Percentiles rank a stretch among this genome's conserved stretches.
These are phyloP conservation scores for Arothron firmamentum DNA, from an alignment of 2,113 vertebrate genomes.

Conservation along the genomic window DNA sequence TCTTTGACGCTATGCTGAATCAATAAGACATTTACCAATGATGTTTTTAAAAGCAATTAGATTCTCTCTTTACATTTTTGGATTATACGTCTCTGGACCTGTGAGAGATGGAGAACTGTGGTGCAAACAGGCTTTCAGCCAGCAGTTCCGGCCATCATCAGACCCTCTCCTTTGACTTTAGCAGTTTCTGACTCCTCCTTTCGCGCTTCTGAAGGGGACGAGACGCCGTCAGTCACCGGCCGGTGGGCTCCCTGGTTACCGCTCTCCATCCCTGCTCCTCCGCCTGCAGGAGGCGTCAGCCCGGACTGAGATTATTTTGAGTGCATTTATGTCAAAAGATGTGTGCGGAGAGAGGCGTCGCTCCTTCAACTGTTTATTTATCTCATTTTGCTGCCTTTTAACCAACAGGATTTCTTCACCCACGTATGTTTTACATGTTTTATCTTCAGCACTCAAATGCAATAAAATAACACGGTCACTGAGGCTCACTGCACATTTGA, in stretches of 20 bases:
- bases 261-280: slow-evolving; percentile 33
- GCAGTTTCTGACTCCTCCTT: slow-evolving; percentile 1
- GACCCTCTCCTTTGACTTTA: slow-evolving; percentile 39
- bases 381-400: slow-evolving; percentile 63
- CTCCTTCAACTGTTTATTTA: slow-evolving; percentile 34
- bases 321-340: slow-evolving; percentile 23
- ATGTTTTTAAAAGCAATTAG: slow-evolving; percentile 35
- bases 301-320: slow-evolving; percentile 29
- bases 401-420: slow-evolving; percentile 41
- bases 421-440: slow-evolving; percentile 59
- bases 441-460: slow-evolving; percentile 63
- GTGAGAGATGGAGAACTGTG: slow-evolving; percentile 20
- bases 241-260: slow-evolving; percentile 48
- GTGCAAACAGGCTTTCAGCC: slow-evolving; percentile 6
- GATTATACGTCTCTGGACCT: slow-evolving; percentile 27
- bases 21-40: slow-evolving; percentile 29
- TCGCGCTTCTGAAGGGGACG: slow-evolving; percentile 35
- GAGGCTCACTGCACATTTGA: slow-evolving; percentile 13
- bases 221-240: slow-evolving; percentile 43
- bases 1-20: slow-evolving; percentile 60
- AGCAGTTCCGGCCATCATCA: slow-evolving; percentile 41
- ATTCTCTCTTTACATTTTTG: slow-evolving; percentile 42
- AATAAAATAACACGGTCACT: slow-evolving; percentile 63
- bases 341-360: slow-evolving; percentile 30
- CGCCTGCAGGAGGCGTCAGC: slow-evolving; percentile 38